These are phyloP conservation scores for Stomatorhinus walkeri DNA, from an alignment of 2,797 vertebrate genomes.

Conservation along the genomic window DNA sequence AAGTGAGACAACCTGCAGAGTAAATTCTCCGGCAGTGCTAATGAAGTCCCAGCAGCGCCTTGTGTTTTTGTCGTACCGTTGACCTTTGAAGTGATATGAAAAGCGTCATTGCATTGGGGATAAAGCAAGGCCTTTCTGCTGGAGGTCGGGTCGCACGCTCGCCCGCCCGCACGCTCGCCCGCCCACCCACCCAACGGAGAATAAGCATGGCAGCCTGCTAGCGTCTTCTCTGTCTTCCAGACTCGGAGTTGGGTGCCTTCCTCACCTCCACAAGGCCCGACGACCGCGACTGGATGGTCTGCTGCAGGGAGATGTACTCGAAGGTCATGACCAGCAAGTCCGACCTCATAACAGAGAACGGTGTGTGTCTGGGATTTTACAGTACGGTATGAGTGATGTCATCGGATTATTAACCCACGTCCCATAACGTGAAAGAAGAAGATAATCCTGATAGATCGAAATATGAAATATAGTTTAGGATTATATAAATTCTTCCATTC, in stretches of 20 bases:
- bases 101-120: not conserved
- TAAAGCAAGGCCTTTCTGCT: not conserved
- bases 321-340: slow-evolving; percentile 66
- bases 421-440: not conserved
- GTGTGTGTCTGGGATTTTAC: slow-evolving; percentile 53
- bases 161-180: no score
- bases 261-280: slow-evolving; percentile 53
- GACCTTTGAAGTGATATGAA: not conserved
- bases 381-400: not conserved
- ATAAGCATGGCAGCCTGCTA: not conserved
- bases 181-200: not conserved
- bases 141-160: not conserved
- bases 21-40: not conserved
- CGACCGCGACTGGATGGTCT: slow-evolving; percentile 64
- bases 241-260: slow-evolving; percentile 66
- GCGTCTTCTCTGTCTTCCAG: slow-evolving; percentile 45
- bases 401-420: not conserved
- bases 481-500: not conserved
- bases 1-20: not conserved
- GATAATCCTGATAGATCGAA: not conserved
- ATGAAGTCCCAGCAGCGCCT: not conserved
- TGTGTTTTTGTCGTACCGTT: not conserved
- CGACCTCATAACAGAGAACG: slow-evolving; percentile 53
- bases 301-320: slow-evolving; percentile 66
- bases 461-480: not conserved